A percentile compares a stretch with the other conserved stretches of the same genome.
Evolutionary conservation across 2,888 invertebrate genomes (phyloP).

Genomic region (Asteroscopus sphinx): DNA sequence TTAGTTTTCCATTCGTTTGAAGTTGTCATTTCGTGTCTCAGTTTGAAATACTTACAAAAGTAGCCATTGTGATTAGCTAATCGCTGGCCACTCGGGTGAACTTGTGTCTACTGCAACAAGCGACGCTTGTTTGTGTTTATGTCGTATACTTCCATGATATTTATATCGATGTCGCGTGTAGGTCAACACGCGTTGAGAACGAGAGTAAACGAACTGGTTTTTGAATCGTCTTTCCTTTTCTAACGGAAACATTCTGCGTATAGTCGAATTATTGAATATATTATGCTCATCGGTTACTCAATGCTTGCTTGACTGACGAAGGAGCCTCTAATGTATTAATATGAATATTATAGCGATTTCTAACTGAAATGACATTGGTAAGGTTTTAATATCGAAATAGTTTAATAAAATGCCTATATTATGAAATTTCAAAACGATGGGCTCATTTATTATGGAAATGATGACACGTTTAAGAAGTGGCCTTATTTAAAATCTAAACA

Average conservation of each 20-base stretch:
- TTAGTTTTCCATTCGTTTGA: conserved; percentile 24
- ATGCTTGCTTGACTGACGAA: conserved; percentile 63
- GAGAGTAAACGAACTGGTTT: conserved; percentile 79
- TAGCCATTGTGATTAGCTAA: conserved; percentile 88
- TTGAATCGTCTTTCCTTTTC: conserved; percentile 77
- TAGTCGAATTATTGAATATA: conserved; percentile 71
- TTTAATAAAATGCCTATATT: conserved; percentile 28
- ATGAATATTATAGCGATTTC: conserved; percentile 58
- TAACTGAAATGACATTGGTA: conserved; percentile 32
- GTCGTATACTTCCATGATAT: conserved; percentile 77
- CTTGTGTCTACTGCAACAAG: conserved; percentile 81
- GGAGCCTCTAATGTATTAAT: conserved; percentile 62
- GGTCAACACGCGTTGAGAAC: conserved; percentile 71
- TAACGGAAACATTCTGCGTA: conserved; percentile 74
- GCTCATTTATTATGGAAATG: conserved; percentile 2
- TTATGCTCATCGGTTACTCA: conserved; percentile 79
- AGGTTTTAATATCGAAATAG: conserved; percentile 52
- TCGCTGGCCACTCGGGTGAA: conserved; percentile 82
- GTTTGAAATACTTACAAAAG: conserved; percentile 79
- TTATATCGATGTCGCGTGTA: conserved; percentile 80
- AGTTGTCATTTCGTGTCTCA: not conserved
- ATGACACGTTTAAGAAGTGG: not conserved
- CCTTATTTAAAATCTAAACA: no score
- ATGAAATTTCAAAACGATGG: conserved; percentile 37
- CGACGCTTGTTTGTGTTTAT: conserved; percentile 81